These are phyloP conservation scores for Dicrostonyx torquatus DNA, from an alignment of 2,797 vertebrate genomes.

Conservation along the genomic window DNA sequence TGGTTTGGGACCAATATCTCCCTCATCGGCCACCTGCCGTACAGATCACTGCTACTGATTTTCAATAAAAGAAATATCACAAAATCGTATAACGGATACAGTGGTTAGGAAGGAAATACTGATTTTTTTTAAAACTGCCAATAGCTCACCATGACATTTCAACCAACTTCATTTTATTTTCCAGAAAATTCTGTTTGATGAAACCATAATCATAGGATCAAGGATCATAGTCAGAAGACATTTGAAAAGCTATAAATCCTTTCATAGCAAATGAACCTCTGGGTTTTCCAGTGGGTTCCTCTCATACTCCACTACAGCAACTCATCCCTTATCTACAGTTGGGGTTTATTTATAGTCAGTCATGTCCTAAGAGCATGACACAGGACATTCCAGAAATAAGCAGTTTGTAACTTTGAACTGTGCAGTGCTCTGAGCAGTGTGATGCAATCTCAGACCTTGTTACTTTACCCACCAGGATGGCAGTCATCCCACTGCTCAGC, in stretches of 20 bases:
- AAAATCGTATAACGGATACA: neutral
- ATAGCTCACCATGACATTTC: neutral
- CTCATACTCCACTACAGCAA: neutral
- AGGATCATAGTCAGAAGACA: neutral
- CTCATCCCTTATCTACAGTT: neutral
- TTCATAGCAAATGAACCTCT: neutral
- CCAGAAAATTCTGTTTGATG: neutral
- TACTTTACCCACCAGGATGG: neutral
- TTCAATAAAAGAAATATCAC: neutral
- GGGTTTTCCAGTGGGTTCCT: neutral
- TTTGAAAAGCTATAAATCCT: neutral
- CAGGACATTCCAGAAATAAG: neutral
- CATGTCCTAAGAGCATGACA: neutral
- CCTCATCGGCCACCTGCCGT: no score
- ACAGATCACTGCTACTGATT: neutral
- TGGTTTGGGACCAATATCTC: neutral
- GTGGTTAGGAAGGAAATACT: neutral
- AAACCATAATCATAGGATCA: neutral
- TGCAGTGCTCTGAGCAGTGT: neutral
- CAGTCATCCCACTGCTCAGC: neutral
- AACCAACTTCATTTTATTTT: neutral
- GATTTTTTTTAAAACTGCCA: neutral
- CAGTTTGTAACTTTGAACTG: neutral
- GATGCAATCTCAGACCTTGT: neutral
- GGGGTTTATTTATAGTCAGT: neutral